Evolutionary conservation across 2,888 invertebrate species (phyloP).

Genomic region (Pseudanteris insignis): DNA sequence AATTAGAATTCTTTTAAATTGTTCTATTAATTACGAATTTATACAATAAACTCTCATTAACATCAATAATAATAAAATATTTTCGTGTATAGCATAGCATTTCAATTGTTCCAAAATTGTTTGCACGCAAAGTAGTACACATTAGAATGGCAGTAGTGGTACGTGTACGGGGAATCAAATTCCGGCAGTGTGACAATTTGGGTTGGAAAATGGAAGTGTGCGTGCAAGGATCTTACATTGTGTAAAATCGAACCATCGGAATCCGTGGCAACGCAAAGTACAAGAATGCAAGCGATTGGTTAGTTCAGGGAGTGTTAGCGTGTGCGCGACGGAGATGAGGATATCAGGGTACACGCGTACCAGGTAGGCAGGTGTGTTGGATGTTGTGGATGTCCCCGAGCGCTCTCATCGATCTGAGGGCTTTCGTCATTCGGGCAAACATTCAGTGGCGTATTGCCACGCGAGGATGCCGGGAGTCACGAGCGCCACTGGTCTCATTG

Average conservation of each 20-base stretch:
- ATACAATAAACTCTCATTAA: no score
- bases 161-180: no score
- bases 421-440: conserved; percentile 31
- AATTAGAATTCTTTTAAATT: no score
- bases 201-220: conserved; percentile 1
- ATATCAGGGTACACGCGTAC: conserved; percentile 31
- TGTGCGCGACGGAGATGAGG: conserved; percentile 21
- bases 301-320: conserved; percentile 12
- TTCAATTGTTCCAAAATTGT: no score
- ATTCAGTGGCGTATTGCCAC: conserved; percentile 36
- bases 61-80: no score
- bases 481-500: conserved; percentile 61
- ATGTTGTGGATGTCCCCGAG: conserved; percentile 17
- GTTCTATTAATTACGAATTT: no score
- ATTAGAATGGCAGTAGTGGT: no score
- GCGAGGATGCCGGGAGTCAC: conserved; percentile 55
- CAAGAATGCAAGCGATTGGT: conserved; percentile 40
- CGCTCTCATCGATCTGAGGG: conserved; percentile 31
- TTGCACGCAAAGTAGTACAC: no score
- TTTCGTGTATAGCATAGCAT: no score
- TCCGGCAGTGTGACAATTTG: neutral
- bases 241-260: conserved; percentile 47
- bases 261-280: conserved; percentile 50
- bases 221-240: conserved; percentile 23
- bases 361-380: conserved; percentile 16